Evolutionary conservation across 2,888 invertebrate species (phyloP).

Genomic region (Drosophila macrospina): DNA sequence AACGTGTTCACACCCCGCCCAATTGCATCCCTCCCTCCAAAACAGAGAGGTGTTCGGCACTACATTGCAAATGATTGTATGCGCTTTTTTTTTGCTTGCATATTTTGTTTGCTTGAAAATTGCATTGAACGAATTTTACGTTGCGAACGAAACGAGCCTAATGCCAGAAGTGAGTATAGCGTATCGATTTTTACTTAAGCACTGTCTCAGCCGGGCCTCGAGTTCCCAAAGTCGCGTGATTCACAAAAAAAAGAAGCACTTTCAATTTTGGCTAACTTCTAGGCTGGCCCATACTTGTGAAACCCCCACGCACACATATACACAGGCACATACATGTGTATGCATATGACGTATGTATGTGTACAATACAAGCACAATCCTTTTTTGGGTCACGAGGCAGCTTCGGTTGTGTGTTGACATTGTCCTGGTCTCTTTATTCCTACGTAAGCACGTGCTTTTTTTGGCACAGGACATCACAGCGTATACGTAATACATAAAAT

Average conservation of each 20-base stretch:
- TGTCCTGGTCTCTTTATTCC: constrained; percentile 76
- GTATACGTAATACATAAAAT: constrained; percentile 68
- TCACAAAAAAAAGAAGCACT: constrained; percentile 52
- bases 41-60: constrained; percentile 20
- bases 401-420: constrained; percentile 70
- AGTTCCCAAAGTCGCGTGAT: constrained; percentile 73
- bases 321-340: not conserved
- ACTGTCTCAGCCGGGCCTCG: constrained; percentile 28
- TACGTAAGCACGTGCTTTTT: constrained; percentile 74
- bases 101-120: constrained; percentile 47
- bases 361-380: constrained; percentile 43
- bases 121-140: constrained; percentile 37
- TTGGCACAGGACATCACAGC: constrained; percentile 56
- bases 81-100: constrained; percentile 28
- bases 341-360: constrained; percentile 1
- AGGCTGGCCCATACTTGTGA: constrained; percentile 10
- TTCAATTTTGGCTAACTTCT: constrained; percentile 53
- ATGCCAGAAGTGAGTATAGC: constrained; percentile 72
- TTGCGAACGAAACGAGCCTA: constrained; percentile 33
- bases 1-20: constrained; percentile 56
- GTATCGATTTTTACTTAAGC: constrained; percentile 70
- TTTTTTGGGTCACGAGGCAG: constrained; percentile 78
- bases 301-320: constrained; percentile 26
- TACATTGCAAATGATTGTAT: constrained; percentile 25
- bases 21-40: constrained; percentile 11